These are phyloP conservation scores for Drosophila nigromelanica DNA, from an alignment of 1,140 invertebrate species.

Conservation along the genomic window DNA sequence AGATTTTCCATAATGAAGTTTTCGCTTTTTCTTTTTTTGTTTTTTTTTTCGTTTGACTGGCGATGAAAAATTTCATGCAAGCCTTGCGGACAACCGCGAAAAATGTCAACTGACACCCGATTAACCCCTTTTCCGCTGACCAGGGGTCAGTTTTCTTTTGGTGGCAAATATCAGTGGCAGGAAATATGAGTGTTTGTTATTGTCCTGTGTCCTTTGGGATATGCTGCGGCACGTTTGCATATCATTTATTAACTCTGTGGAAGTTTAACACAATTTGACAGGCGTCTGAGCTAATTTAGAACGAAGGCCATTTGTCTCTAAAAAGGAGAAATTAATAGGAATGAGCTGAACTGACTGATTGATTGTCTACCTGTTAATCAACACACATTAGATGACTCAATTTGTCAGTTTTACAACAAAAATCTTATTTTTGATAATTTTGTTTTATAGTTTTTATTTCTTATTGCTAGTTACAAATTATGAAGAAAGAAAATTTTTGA, in stretches of 20 bases:
- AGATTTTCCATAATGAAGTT: conserved; percentile 43
- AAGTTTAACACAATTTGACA: conserved; percentile 17
- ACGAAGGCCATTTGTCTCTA: conserved; percentile 1
- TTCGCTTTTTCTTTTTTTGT: conserved; percentile 3
- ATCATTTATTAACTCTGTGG: conserved; percentile 60
- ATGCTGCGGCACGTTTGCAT: conserved; percentile 65
- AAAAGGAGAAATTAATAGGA: not conserved
- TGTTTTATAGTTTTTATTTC: too few species aligned
- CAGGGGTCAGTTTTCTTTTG: conserved; percentile 47
- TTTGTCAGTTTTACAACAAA: not conserved
- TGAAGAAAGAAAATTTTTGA: too few species aligned
- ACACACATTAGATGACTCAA: not conserved
- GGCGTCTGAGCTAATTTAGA: conserved; percentile 26
- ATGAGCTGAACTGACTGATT: not conserved
- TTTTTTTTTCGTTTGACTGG: not conserved
- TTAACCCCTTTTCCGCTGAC: conserved; percentile 59
- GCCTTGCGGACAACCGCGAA: conserved; percentile 64
- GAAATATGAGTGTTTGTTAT: conserved; percentile 75
- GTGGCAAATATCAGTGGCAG: conserved; percentile 1
- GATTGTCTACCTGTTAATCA: not conserved
- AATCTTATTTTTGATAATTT: too few species aligned
- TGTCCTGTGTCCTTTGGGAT: conserved; percentile 49
- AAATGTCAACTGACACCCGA: conserved; percentile 40
- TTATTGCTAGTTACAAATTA: too few species aligned
- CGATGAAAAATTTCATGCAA: conserved; percentile 43